Evolutionary conservation across 2,113 vertebrate genomes (phyloP).

Genomic region (Ascaphus truei): DNA sequence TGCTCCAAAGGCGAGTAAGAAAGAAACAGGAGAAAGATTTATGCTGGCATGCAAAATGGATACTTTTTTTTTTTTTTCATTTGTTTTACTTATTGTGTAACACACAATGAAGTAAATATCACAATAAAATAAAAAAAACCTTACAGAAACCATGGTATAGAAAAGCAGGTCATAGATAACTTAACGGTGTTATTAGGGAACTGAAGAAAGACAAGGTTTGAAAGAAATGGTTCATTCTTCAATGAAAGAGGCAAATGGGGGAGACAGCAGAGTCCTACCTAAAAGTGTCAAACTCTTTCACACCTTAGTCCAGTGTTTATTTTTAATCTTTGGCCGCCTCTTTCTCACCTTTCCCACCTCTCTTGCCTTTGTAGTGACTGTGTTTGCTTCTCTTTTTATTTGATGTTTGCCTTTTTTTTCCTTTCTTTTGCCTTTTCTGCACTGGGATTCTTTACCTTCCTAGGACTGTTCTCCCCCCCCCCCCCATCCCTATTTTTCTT

Average conservation of each 20-base stretch:
- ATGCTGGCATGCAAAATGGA: neutral
- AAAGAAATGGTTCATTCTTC: constrained; percentile 4
- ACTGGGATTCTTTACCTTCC: too few species aligned
- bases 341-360: neutral
- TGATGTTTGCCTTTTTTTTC: too few species aligned
- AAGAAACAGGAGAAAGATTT: neutral
- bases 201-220: constrained; percentile 19
- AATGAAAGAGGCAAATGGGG: constrained; percentile 21
- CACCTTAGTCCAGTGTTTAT: neutral
- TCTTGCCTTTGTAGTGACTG: neutral
- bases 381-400: neutral
- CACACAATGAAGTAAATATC: neutral
- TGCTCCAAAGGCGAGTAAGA: neutral
- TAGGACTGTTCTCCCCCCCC: neutral
- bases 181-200: constrained; percentile 19
- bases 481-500: neutral
- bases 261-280: constrained; percentile 12
- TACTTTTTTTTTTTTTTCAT: neutral
- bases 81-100: neutral
- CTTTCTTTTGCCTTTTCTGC: too few species aligned
- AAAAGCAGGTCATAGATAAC: too few species aligned
- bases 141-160: too few species aligned
- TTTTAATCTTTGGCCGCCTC: neutral
- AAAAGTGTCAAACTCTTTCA: neutral
- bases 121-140: too few species aligned